These are phyloP conservation scores for Acrossocheilus wenchowensis DNA, from an alignment of 2,797 vertebrate genomes.

Conservation along the genomic window DNA sequence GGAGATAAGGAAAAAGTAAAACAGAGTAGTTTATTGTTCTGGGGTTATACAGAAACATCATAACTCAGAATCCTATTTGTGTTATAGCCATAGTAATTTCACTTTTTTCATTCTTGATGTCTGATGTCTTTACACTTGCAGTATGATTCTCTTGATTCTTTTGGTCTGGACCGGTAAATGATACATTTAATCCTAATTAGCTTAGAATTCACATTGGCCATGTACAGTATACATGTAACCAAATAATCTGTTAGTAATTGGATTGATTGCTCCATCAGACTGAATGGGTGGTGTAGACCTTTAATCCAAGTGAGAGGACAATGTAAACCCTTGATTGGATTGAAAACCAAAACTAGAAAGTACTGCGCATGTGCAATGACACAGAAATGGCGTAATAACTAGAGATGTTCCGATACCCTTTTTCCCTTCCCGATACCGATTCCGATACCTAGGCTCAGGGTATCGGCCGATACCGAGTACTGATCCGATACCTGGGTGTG, in stretches of 20 bases:
- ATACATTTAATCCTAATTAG: background rate
- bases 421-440: no score
- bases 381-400: no score
- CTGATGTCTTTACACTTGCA: background rate
- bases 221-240: background rate
- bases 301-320: background rate
- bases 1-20: background rate
- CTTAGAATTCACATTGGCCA: background rate
- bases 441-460: no score
- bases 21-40: conserved; percentile 6
- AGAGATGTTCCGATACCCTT: no score
- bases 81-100: background rate
- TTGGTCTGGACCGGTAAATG: background rate
- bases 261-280: background rate
- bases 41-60: background rate
- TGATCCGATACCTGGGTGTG: no score
- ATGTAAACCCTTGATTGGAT: background rate
- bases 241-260: background rate
- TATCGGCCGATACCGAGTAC: no score
- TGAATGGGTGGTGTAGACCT: background rate
- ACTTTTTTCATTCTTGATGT: background rate
- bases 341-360: background rate
- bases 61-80: background rate
- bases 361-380: background rate
- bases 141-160: background rate